Evolutionary conservation across 1,140 invertebrate species (phyloP).

Genomic region (Caenorhabditis latens): DNA sequence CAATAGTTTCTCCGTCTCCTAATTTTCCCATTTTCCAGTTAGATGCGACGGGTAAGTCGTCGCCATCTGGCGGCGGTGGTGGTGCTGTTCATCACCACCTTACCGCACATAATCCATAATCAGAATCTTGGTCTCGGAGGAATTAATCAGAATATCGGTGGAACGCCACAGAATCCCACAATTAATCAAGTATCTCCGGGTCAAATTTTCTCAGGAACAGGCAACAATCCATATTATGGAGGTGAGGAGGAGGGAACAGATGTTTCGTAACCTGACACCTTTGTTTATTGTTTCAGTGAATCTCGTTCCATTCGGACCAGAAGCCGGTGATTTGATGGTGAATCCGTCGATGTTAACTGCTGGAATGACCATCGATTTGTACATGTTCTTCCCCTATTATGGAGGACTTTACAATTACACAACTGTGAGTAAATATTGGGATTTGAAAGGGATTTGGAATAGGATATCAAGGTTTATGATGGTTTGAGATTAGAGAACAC

Average conservation of each 20-base stretch:
- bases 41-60: constrained; percentile 32
- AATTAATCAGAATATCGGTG: constrained; percentile 62
- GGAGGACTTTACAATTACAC: constrained; percentile 70
- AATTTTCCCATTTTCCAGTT: background rate
- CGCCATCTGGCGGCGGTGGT: constrained; percentile 28
- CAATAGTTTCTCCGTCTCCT: background rate
- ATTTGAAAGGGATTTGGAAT: background rate
- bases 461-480: background rate
- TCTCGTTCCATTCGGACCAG: constrained; percentile 67
- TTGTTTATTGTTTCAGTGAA: constrained; percentile 65
- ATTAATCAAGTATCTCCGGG: constrained; percentile 17
- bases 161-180: constrained; percentile 36
- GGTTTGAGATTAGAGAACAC: too few species aligned
- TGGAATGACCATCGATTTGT: constrained; percentile 68
- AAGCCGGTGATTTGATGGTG: constrained; percentile 66
- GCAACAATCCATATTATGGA: constrained; percentile 66
- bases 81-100: constrained; percentile 19
- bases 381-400: constrained; percentile 68
- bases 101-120: constrained; percentile 4
- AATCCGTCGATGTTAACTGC: constrained; percentile 65
- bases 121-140: constrained; percentile 29
- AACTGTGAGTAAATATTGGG: constrained; percentile 39
- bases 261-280: background rate
- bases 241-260: background rate
- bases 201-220: constrained; percentile 62